Percentiles rank a stretch among this genome's conserved stretches.
These are phyloP conservation scores for Sycophila texana DNA, from an alignment of 2,888 invertebrate genomes.

Conservation along the genomic window DNA sequence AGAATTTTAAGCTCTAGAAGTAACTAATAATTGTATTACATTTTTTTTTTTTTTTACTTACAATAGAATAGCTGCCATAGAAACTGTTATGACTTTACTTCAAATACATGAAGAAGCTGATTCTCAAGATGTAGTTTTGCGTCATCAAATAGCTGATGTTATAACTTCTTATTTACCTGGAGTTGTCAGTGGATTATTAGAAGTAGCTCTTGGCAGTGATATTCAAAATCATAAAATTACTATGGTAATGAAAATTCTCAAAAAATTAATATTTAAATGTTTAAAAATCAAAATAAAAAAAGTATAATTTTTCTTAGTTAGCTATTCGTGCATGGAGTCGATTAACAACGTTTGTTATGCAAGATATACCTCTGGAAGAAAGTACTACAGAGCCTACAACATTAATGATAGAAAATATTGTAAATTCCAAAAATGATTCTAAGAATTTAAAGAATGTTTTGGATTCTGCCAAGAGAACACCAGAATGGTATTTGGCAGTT, in stretches of 20 bases:
- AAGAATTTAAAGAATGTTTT: conserved; percentile 73
- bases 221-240: conserved; percentile 81
- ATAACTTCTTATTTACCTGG: conserved; percentile 82
- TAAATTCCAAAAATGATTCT: conserved; percentile 61
- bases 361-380: conserved; percentile 68
- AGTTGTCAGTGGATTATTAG: conserved; percentile 79
- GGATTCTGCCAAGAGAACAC: conserved; percentile 73
- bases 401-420: conserved; percentile 32
- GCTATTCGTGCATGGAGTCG: conserved; percentile 76
- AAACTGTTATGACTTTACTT: conserved; percentile 81
- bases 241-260: conserved; percentile 75
- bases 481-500: conserved; percentile 79
- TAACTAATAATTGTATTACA: conserved; percentile 65
- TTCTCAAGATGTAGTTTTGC: conserved; percentile 77
- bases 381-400: conserved; percentile 3
- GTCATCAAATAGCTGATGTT: conserved; percentile 78
- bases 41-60: neutral
- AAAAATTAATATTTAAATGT: conserved; percentile 8
- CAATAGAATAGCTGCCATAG: conserved; percentile 77
- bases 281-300: neutral
- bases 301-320: conserved; percentile 67
- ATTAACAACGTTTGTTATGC: conserved; percentile 76
- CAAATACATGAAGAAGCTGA: conserved; percentile 79
- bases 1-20: conserved; percentile 1
- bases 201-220: conserved; percentile 78